Conservation (phyloP, 2,113 vertebrate species). For the Podarcis raffonei region DNA sequence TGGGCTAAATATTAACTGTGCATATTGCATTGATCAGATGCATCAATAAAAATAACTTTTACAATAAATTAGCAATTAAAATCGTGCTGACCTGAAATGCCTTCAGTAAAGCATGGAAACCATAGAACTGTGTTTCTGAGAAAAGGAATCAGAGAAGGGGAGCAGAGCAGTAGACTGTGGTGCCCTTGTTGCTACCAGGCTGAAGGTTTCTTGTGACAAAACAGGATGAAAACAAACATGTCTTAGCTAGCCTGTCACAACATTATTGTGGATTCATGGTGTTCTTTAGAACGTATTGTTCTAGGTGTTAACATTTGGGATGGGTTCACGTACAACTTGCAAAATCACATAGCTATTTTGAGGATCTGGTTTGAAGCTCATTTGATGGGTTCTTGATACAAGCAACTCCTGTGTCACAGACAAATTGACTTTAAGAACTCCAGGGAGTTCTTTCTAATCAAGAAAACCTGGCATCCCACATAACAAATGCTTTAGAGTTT, state of each 20-base stretch:
- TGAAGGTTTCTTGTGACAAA: neutral
- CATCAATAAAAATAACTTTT: neutral
- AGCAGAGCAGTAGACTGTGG: neutral
- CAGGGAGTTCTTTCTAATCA: neutral
- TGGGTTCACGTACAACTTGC: neutral
- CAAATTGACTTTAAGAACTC: neutral
- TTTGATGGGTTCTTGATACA: neutral
- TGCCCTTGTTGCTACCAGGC: neutral
- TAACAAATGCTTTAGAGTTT: constrained; percentile 41
- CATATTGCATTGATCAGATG: neutral
- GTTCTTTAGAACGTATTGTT: neutral
- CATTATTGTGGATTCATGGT: neutral
- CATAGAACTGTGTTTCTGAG: neutral
- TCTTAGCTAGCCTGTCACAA: neutral
- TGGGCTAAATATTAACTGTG: neutral
- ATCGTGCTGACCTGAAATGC: neutral
- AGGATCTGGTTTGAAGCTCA: neutral
- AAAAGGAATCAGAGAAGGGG: neutral
- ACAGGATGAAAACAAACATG: neutral
- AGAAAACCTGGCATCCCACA: constrained; percentile 17
- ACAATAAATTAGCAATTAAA: neutral
- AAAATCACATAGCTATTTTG: neutral
- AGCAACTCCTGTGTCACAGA: neutral
- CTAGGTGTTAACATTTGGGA: neutral
- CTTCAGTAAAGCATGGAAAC: neutral